Conservation (phyloP, 2,797 vertebrate species). For the Chiropotes sagulatus region DNA sequence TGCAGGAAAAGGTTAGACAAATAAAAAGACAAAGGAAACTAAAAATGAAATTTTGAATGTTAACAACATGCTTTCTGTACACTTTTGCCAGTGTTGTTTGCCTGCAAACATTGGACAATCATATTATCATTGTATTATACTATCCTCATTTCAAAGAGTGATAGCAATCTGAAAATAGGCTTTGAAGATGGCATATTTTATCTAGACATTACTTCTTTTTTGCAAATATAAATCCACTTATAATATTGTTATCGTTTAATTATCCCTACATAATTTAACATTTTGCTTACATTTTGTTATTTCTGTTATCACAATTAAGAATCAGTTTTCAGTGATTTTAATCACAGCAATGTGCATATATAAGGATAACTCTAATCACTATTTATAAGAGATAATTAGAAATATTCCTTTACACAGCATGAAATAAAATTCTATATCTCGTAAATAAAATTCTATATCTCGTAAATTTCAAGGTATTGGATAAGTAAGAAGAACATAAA, state of each 20-base stretch:
- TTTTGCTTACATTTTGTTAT: slow-evolving; percentile 49
- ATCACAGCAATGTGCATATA: neutral
- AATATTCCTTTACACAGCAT: neutral
- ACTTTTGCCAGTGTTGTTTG: neutral
- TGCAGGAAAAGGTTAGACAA: neutral
- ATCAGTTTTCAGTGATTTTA: slow-evolving; percentile 9
- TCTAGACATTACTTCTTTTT: neutral
- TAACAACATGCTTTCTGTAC: neutral
- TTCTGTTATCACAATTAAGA: slow-evolving; percentile 57
- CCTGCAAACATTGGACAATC: neutral
- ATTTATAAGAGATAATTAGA: neutral
- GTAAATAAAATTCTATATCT: neutral
- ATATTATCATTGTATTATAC: neutral
- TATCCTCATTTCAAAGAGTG: neutral
- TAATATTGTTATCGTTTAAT: neutral
- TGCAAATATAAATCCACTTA: neutral
- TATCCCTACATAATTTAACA: slow-evolving; percentile 26
- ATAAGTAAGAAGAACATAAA: neutral
- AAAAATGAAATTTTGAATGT: slow-evolving; percentile 17
- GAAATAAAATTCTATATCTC: neutral
- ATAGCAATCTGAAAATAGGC: neutral
- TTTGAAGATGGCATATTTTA: slow-evolving; percentile 25
- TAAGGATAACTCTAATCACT: neutral
- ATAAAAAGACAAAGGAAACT: neutral
- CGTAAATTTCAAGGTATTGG: neutral